Percentiles rank a stretch among this genome's conserved stretches.
Evolutionary conservation across 2,113 vertebrate species (phyloP).

Genomic region (Silurus glanis): DNA sequence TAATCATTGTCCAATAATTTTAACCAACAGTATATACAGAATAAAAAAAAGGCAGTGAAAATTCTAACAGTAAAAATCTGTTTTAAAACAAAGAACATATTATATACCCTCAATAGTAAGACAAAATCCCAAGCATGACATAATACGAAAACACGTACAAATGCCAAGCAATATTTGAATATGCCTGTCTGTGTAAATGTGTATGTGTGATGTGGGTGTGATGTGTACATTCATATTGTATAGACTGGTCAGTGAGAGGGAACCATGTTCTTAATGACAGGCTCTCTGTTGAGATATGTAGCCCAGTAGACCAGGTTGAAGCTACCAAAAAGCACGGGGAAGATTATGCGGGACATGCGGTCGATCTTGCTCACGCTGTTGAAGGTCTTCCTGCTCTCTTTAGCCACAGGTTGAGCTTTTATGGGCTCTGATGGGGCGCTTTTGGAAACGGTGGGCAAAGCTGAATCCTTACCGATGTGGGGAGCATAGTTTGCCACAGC

Average conservation of each 20-base stretch:
- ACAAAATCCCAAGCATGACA: neutral
- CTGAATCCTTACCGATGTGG: slow-evolving; percentile 86
- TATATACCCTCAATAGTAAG: neutral
- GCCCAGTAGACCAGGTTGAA: slow-evolving; percentile 97
- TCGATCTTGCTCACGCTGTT: slow-evolving; percentile 98
- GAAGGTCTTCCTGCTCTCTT: slow-evolving; percentile 92
- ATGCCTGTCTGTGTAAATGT: slow-evolving; percentile 11
- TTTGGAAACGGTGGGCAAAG: slow-evolving; percentile 89
- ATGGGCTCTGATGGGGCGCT: slow-evolving; percentile 78
- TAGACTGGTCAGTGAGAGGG: slow-evolving; percentile 68
- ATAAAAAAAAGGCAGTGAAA: neutral
- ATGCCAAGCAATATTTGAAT: slow-evolving; percentile 8
- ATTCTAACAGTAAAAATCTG: neutral
- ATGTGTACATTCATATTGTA: slow-evolving; percentile 57
- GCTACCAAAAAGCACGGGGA: slow-evolving; percentile 89
- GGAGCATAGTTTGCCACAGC: slow-evolving; percentile 93
- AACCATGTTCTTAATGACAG: slow-evolving; percentile 79
- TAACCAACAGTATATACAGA: neutral
- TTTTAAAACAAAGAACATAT: neutral
- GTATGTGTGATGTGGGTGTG: slow-evolving; percentile 54
- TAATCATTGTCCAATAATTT: neutral
- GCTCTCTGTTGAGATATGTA: slow-evolving; percentile 89
- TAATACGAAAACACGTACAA: neutral
- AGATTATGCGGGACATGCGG: slow-evolving; percentile 94
- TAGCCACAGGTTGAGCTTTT: slow-evolving; percentile 79